A percentile compares a stretch with the other conserved stretches of the same genome.
Conservation (phyloP, 2,113 vertebrate species). For the Lepus americanus region DNA sequence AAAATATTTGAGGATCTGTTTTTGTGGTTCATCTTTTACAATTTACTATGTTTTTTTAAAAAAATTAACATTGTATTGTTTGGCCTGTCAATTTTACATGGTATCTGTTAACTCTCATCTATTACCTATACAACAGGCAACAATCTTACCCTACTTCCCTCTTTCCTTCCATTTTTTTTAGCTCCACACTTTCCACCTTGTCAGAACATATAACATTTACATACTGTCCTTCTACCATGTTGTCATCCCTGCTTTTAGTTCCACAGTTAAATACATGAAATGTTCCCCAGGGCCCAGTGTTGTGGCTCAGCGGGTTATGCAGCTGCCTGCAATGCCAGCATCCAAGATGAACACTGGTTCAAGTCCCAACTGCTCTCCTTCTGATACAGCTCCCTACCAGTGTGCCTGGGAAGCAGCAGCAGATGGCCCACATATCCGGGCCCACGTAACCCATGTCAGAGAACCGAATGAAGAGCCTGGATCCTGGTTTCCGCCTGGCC, state of each 20-base stretch:
- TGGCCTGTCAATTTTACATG: neutral
- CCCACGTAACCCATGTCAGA: too few species aligned
- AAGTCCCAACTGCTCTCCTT: too few species aligned
- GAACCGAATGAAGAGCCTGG: too few species aligned
- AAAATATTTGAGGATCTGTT: neutral
- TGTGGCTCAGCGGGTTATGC: too few species aligned
- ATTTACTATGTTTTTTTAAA: neutral
- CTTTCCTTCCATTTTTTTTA: neutral
- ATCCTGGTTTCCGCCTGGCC: too few species aligned
- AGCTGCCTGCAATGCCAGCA: too few species aligned
- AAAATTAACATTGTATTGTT: neutral
- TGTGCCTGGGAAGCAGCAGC: too few species aligned
- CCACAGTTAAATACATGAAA: neutral
- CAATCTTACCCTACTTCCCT: neutral
- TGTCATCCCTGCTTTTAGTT: neutral
- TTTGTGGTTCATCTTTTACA: neutral
- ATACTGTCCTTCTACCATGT: neutral
- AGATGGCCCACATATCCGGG: too few species aligned
- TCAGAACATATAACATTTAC: neutral
- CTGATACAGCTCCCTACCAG: too few species aligned
- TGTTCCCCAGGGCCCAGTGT: neutral
- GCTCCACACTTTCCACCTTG: neutral
- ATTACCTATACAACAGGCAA: neutral
- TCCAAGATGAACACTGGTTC: too few species aligned
- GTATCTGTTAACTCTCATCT: neutral